Percentiles rank a stretch among this genome's conserved stretches.
These are phyloP conservation scores for Vannuccia rotundouncinata DNA, from an alignment of 2,888 invertebrate species.

Conservation along the genomic window DNA sequence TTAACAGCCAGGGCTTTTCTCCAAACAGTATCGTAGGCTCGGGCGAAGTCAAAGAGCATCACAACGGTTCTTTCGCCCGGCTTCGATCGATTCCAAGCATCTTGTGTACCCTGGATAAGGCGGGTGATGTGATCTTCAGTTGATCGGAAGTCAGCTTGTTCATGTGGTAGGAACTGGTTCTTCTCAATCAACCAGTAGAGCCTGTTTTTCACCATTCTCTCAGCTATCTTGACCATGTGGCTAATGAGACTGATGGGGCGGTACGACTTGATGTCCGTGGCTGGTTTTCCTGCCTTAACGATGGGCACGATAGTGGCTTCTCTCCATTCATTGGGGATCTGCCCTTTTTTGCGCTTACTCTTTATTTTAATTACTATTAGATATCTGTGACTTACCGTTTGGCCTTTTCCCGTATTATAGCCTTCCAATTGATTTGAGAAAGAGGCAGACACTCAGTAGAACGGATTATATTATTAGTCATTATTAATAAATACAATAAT, in stretches of 20 bases:
- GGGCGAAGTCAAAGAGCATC: neutral
- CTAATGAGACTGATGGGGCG: neutral
- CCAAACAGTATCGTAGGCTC: neutral
- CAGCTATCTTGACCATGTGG: neutral
- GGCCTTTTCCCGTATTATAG: too few species aligned
- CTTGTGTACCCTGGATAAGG: neutral
- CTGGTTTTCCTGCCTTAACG: neutral
- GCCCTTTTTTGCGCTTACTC: too few species aligned
- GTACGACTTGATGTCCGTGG: neutral
- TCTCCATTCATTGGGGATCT: conserved; percentile 15
- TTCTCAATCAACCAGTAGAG: neutral
- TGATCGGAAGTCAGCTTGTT: neutral
- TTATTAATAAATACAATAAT: too few species aligned
- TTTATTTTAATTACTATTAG: too few species aligned
- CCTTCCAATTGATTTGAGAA: too few species aligned
- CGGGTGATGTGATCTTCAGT: neutral
- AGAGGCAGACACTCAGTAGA: too few species aligned
- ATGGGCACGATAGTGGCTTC: conserved; percentile 7
- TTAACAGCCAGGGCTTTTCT: neutral
- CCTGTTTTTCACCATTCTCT: neutral
- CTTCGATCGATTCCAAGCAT: neutral
- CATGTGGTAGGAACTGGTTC: neutral
- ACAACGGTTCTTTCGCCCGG: neutral
- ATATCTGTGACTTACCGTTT: too few species aligned
- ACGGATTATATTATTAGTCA: too few species aligned